Evolutionary conservation across 30 jellyfish, hydroid and myxozoan genomes (phyloP).

Genomic region (Clytia hemisphaerica): DNA sequence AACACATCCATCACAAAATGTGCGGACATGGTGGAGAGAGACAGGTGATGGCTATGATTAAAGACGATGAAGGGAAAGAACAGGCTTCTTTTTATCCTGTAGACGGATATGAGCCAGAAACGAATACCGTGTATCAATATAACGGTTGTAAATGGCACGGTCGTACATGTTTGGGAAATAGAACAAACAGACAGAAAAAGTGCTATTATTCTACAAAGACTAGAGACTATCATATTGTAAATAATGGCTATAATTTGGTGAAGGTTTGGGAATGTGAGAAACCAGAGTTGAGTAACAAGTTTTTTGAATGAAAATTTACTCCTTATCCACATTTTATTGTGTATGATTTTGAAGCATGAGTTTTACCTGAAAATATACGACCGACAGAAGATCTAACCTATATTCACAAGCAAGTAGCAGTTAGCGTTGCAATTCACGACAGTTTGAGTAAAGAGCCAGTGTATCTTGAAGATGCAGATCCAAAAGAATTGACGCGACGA

Average conservation of each 20-base stretch:
- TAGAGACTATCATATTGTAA: not conserved
- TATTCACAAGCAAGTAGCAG: not conserved
- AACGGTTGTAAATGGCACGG: conserved; percentile 15
- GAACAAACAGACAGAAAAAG: not conserved
- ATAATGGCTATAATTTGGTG: not conserved
- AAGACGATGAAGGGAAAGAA: too few relatives aligned
- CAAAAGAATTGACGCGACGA: too few relatives aligned
- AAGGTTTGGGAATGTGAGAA: conserved; percentile 22
- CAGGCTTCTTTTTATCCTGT: not conserved
- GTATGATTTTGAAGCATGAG: conserved; percentile 27
- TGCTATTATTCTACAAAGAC: not conserved
- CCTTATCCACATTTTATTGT: conserved; percentile 22
- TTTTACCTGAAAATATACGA: too few relatives aligned
- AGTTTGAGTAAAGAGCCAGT: not conserved
- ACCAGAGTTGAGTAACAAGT: conserved; percentile 1
- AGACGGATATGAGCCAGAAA: conserved; percentile 6
- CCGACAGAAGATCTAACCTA: conserved; percentile 2
- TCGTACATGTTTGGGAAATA: not conserved
- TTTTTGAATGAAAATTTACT: not conserved
- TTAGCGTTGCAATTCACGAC: conserved; percentile 12
- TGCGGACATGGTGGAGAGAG: too few relatives aligned
- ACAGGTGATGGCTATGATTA: too few relatives aligned
- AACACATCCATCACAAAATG: too few relatives aligned
- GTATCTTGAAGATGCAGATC: conserved; percentile 5
- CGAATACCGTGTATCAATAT: conserved; percentile 9